Evolutionary conservation across 2,888 invertebrate species (phyloP), one percentile per base, ranked within the genome.

Genomic region (Sepioteuthis lessoniana): DNA sequence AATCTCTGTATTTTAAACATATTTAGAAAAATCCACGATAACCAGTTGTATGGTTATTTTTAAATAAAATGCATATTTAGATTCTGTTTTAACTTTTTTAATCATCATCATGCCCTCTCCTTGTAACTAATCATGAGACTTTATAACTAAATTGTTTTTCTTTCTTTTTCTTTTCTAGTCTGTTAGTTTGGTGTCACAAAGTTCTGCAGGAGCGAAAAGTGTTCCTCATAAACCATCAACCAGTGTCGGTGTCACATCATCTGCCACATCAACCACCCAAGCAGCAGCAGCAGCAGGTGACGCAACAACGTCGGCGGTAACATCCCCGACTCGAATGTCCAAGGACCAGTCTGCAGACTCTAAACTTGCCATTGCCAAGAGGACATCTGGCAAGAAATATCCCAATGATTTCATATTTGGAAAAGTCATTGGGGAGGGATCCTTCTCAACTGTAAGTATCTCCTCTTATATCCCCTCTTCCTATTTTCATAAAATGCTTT

Each of bases 401-500:
- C 98, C 99, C 94, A 98, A 98, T 97, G 99, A 99, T 97, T 99
- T 98, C 97, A 98, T 98, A 96, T 99, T 99, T 97, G 99, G 99
- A 94, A 99, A 98, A 97, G 98, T 98, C 95, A 98, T 99, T 96
- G 99, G 99, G 95, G 99, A 99, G 97, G 99, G 99, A 95, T 99
- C 99, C 97, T 99, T 98, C 97, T 99, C 99, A 96, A 98, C 98
- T 94, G 99, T 98, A 96, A 97, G 97, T 97, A 92, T 38, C 31
- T 42, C 28, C n/a, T 42, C 10, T n/a, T 92, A 42, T 7, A 7
- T 42, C 55, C 55, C 55, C 16, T 0, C 21, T 21, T 50, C 19
- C 50, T 50, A 50, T 50, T 50, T 55, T 55, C 25, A 25, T 55
- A 55, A 55, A 55, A 25, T 25, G 25, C 5, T 0, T 16, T 50